These are phyloP conservation scores for Nasua narica DNA, from an alignment of 2,797 vertebrate genomes.

Conservation along the genomic window DNA sequence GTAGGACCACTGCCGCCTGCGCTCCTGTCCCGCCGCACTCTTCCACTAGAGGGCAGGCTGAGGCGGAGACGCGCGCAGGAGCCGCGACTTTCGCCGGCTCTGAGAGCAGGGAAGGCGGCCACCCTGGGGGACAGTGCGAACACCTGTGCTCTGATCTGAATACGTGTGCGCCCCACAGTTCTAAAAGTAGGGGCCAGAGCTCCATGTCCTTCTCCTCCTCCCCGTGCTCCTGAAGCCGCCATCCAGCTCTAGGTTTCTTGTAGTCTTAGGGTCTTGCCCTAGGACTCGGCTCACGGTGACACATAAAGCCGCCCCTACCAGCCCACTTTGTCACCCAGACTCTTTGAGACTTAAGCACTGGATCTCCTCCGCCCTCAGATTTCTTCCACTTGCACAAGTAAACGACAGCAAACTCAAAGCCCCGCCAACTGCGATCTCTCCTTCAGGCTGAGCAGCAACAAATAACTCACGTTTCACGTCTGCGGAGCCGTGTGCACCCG, in stretches of 20 bases:
- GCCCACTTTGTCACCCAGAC: not conserved
- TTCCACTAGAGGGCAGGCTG: conserved; percentile 2
- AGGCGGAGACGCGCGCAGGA: not conserved
- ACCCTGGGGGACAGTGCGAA: fast-evolving
- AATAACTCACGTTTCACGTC: not conserved
- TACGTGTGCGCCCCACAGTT: not conserved
- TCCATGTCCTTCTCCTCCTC: not conserved
- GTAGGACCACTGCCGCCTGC: fast-evolving
- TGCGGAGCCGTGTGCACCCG: not conserved
- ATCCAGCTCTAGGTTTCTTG: not conserved
- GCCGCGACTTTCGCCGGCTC: fast-evolving
- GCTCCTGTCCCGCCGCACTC: not conserved
- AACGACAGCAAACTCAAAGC: not conserved
- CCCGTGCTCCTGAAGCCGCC: not conserved
- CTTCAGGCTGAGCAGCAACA: not conserved
- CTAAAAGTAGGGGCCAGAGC: not conserved
- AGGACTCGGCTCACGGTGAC: not conserved
- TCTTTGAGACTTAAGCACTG: not conserved
- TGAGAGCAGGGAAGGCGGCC: fast-evolving
- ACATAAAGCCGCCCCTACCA: too few relatives aligned
- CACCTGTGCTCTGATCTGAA: not conserved
- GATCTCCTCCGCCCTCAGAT: not conserved
- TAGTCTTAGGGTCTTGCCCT: not conserved
- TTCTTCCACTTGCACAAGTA: not conserved
- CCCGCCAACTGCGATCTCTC: not conserved